phyloP scores from a whole-genome alignment of 2,888 invertebrate species.

The Tipula confusa region DNA sequence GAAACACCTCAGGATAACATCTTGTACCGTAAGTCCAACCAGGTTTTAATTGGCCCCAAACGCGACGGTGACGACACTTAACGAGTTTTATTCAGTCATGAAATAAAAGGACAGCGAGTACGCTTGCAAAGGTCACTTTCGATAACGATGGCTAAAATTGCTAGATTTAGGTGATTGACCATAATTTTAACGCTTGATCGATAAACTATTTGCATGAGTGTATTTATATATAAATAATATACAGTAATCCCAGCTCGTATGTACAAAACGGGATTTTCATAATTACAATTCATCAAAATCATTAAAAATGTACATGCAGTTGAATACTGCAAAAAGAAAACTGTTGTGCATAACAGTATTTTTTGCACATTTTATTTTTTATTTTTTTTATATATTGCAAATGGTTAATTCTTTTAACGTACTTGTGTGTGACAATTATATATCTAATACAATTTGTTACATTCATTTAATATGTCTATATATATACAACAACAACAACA shows the following conservation, averaged over 20 bases:
- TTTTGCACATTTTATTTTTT: neutral
- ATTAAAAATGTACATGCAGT: neutral
- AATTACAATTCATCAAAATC: conserved; percentile 25
- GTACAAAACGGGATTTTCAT: neutral
- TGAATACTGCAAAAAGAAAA: neutral
- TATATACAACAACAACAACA: neutral
- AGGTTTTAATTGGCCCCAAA: no score
- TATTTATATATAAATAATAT: no score
- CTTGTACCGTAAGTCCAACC: no score
- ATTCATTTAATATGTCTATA: neutral
- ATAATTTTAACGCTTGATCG: no score
- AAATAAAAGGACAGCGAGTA: no score
- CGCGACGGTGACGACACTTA: no score
- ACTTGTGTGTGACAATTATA: conserved; percentile 25
- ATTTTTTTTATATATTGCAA: neutral
- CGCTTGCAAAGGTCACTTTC: no score
- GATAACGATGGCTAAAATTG: no score
- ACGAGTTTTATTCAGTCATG: no score
- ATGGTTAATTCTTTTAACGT: conserved; percentile 25
- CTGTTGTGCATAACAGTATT: conserved; percentile 1
- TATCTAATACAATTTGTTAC: conserved; percentile 20
- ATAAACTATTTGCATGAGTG: no score
- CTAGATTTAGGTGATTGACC: no score
- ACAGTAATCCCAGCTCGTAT: neutral
- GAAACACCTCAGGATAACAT: no score